These are phyloP conservation scores for Drosophila grimshawi DNA, from an alignment of 1,140 invertebrate species.

Conservation along the genomic window DNA sequence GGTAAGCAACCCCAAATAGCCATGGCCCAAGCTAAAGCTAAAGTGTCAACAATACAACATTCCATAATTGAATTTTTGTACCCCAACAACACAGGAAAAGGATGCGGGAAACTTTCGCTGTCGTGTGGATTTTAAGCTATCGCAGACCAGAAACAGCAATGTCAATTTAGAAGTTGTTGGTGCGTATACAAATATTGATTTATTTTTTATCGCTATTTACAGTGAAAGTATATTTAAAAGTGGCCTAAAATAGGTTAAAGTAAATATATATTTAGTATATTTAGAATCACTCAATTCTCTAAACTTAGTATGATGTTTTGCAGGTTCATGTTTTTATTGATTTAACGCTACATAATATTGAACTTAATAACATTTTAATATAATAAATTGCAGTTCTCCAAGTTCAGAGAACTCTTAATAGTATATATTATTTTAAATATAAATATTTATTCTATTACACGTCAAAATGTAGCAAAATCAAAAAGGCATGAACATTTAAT, in stretches of 20 bases:
- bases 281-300: too few species aligned
- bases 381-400: neutral
- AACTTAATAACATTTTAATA: too few species aligned
- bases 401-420: neutral
- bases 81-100: constrained; percentile 84
- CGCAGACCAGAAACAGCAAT: constrained; percentile 92
- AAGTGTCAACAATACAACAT: constrained; percentile 57
- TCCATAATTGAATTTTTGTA: constrained; percentile 84
- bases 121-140: constrained; percentile 92
- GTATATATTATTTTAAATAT: constrained; percentile 24
- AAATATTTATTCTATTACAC: neutral
- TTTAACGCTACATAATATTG: too few species aligned
- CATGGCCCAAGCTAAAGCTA: constrained; percentile 16
- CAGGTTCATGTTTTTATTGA: too few species aligned
- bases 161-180: constrained; percentile 92
- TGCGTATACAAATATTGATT: constrained; percentile 85
- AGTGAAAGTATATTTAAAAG: neutral
- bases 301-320: too few species aligned
- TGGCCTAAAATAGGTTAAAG: neutral
- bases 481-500: constrained; percentile 64
- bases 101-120: constrained; percentile 91
- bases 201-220: neutral
- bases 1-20: constrained; percentile 52
- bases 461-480: constrained; percentile 26
- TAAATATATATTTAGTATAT: too few species aligned